phyloP scores from a whole-genome alignment of 2,113 vertebrate species.

The Phaethornis superciliosus region DNA sequence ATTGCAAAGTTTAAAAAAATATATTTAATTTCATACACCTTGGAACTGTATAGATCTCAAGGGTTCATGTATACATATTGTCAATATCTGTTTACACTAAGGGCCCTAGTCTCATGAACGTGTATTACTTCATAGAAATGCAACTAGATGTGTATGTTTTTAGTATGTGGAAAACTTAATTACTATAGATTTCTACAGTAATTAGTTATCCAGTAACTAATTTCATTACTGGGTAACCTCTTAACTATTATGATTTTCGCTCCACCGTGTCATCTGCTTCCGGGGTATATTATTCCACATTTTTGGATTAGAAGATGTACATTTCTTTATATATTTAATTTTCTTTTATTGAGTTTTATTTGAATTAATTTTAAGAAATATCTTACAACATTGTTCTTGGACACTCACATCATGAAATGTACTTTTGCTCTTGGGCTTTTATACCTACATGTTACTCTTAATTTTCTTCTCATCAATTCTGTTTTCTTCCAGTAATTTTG shows the following conservation, averaged over 20 bases:
- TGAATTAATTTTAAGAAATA: background rate
- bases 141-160: background rate
- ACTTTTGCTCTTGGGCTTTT: conserved; percentile 23
- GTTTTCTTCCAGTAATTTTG: conserved; percentile 36
- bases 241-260: background rate
- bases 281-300: background rate
- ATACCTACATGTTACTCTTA: background rate
- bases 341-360: background rate
- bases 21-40: background rate
- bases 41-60: background rate
- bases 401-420: background rate
- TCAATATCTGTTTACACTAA: background rate
- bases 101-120: background rate
- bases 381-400: background rate
- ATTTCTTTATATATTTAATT: background rate
- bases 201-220: background rate
- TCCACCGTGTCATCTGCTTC: background rate
- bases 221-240: background rate
- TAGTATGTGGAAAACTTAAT: background rate
- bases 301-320: background rate
- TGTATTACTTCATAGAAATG: background rate
- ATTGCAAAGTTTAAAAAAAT: background rate
- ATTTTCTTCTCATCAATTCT: conserved; percentile 52
- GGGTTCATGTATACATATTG: background rate
- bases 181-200: background rate